A percentile compares a stretch with the other conserved stretches of the same genome.
Conservation (phyloP, 2,797 vertebrate genomes). For the Gymnothorax reevesii region DNA sequence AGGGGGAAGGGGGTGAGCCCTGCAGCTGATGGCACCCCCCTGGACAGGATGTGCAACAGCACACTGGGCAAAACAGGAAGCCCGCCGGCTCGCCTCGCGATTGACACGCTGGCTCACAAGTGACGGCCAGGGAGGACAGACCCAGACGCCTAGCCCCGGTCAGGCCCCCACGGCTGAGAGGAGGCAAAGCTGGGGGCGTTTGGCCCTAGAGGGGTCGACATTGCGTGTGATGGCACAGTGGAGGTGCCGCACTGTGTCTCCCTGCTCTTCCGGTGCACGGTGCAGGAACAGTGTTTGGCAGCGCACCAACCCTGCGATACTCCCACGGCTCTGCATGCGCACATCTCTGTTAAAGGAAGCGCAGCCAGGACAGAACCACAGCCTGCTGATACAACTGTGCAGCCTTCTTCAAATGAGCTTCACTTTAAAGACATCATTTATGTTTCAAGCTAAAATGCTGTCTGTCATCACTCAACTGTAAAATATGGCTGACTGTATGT, state of each 20-base stretch:
- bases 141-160: constrained; percentile 52
- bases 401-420: background rate
- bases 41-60: constrained; percentile 76
- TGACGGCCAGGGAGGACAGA: constrained; percentile 53
- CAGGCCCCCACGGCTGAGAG: constrained; percentile 41
- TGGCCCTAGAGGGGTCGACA: constrained; percentile 61
- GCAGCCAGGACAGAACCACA: background rate
- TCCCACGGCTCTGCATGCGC: background rate
- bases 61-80: constrained; percentile 87
- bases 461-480: background rate
- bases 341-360: constrained; percentile 3
- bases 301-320: background rate
- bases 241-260: background rate
- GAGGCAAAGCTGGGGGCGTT: constrained; percentile 39
- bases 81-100: constrained; percentile 63
- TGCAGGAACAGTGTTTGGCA: constrained; percentile 4
- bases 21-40: constrained; percentile 68
- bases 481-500: background rate
- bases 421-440: background rate
- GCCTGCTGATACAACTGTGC: background rate
- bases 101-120: constrained; percentile 69
- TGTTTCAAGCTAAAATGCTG: background rate
- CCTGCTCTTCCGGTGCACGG: constrained; percentile 23
- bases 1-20: constrained; percentile 73
- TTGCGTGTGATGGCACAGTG: constrained; percentile 61